A percentile compares a stretch with the other conserved stretches of the same genome.
Conservation (phyloP, 2,113 vertebrate genomes). For the Paradoxurus hermaphroditus region DNA sequence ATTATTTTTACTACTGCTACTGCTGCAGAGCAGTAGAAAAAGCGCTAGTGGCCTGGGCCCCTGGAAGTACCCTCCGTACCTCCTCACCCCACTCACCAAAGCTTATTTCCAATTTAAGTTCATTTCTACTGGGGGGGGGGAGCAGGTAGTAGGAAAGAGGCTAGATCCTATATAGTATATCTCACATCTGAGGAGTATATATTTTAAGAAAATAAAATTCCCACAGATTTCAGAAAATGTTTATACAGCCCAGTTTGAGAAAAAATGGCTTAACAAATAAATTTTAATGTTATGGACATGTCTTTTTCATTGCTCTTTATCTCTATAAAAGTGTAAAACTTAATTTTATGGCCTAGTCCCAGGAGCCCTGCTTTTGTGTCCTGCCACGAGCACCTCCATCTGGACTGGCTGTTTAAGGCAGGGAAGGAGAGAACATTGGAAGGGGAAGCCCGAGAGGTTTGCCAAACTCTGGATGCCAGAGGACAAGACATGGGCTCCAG, state of each 20-base stretch:
- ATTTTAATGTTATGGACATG: background rate
- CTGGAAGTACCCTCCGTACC: background rate
- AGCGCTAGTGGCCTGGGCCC: background rate
- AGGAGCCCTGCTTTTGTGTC: background rate
- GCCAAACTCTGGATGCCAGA: background rate
- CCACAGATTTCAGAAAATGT: background rate
- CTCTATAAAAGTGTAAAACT: background rate
- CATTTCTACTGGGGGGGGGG: background rate
- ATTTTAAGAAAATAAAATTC: constrained; percentile 11
- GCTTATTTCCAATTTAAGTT: no score
- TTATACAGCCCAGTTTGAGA: background rate
- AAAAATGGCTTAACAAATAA: background rate
- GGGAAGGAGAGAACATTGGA: background rate
- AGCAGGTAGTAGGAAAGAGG: background rate
- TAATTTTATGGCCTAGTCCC: background rate
- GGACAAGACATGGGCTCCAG: background rate
- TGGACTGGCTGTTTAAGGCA: background rate
- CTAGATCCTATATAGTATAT: background rate
- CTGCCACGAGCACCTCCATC: background rate
- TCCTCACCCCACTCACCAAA: background rate
- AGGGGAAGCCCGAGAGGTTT: background rate
- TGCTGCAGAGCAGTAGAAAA: background rate
- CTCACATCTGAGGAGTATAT: background rate
- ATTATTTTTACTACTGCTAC: background rate
- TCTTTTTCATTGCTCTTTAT: background rate